Evolutionary conservation across 2,797 vertebrate genomes (phyloP), one percentile per base, ranked within the genome.

Genomic region (Micrastur ruficollis): DNA sequence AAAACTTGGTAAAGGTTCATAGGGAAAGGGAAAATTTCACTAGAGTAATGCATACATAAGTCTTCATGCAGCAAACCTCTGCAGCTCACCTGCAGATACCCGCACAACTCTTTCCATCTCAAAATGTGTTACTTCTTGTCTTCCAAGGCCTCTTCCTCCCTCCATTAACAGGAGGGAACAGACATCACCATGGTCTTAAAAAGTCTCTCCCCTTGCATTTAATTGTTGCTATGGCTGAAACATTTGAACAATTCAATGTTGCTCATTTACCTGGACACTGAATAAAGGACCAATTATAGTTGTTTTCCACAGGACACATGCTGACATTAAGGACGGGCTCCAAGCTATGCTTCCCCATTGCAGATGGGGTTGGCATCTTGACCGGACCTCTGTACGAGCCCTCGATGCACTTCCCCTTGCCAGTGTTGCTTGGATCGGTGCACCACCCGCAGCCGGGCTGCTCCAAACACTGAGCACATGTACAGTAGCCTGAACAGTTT

Each of bases 381-480:
- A 99, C 98, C 0, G 99, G 99, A 12, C 99, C 99, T 12, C 99
- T 98, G 56, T 98, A 99, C 4, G 99, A 99, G 36, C 99, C 99
- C 90, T 99, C 99, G 3, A 99, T 98, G 97, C 99, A 99, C 85
- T 98, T 99, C 2, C 99, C 99, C 93, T 98, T 99, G 8, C 99
- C 99, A 0, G 99, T 99, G 97, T 99, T 99, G 73, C 98, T 99
- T 36, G 99, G 98, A 58, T 99, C 99, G 0, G 99, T 99, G 97
- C 99, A 99, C 99, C 99, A 99, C 1, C 99, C 99, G 2, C 99
- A 99, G 68, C 99, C 99, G 0, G 99, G 99, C 96, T 99, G 99
- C 87, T 99, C 99, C 98, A 99, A 84, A 91, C 99, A 99, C 93
- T 99, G 99, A 8, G 98, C 98, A 6, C 99, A 99, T 0, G 99